Percentiles rank a stretch among this genome's conserved stretches.
Conservation (phyloP, 2,888 invertebrate species). For the Ceraclea dissimilis region DNA sequence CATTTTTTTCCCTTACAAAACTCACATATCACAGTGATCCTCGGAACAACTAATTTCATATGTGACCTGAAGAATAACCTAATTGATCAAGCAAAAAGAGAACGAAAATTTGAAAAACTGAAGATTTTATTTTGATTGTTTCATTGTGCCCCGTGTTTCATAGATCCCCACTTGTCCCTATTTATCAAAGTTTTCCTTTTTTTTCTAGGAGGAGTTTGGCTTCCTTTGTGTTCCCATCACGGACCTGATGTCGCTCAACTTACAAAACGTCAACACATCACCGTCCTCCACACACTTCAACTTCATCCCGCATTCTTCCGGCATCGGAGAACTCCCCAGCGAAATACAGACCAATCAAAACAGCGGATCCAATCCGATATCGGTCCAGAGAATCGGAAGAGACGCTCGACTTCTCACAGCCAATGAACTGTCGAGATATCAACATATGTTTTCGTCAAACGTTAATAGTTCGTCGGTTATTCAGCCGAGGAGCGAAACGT, state of each 20-base stretch:
- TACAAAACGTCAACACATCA: conserved; percentile 29
- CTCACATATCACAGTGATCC: too few relatives aligned
- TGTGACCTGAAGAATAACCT: too few relatives aligned
- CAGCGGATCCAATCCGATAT: conserved; percentile 41
- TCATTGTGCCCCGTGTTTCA: too few relatives aligned
- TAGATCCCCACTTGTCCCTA: too few relatives aligned
- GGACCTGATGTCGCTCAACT: conserved; percentile 39
- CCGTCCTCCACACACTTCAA: conserved; percentile 29
- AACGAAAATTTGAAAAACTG: too few relatives aligned
- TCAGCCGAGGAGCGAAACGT: conserved; percentile 5
- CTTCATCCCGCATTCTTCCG: conserved; percentile 30
- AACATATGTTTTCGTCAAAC: conserved; percentile 29
- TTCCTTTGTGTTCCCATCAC: conserved; percentile 43
- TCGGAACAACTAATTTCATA: too few relatives aligned
- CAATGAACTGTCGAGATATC: conserved; percentile 44
- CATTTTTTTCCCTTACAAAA: too few relatives aligned
- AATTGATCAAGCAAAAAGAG: too few relatives aligned
- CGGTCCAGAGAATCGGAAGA: conserved; percentile 50
- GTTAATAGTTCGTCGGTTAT: conserved; percentile 10
- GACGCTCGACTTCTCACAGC: conserved; percentile 49
- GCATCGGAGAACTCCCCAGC: conserved; percentile 27
- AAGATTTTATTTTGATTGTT: too few relatives aligned
- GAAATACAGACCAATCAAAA: conserved; percentile 28
- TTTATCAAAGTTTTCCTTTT: conserved; percentile 4
- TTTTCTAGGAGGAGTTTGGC: conserved; percentile 41